A percentile compares a stretch with the other conserved stretches of the same genome.
Evolutionary conservation across 1,140 invertebrate species (phyloP).

Genomic region (Leguminivora glycinivorella): DNA sequence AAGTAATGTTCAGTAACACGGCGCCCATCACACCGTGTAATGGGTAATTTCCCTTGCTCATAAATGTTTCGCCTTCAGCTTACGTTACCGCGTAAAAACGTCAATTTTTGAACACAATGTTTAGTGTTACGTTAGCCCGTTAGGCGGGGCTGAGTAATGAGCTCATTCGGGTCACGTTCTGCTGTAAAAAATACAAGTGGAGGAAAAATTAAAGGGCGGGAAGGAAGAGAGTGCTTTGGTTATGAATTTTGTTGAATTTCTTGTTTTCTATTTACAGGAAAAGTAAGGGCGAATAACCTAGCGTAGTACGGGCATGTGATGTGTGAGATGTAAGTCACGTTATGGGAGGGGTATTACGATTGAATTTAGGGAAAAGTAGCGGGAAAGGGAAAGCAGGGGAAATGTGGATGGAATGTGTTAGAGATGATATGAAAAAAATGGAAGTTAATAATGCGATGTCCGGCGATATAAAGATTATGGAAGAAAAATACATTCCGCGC

Average conservation of each 20-base stretch:
- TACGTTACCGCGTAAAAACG: slow-evolving; percentile 21
- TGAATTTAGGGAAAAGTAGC: too few species aligned
- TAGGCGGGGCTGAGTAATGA: slow-evolving; percentile 19
- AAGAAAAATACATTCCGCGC: too few species aligned
- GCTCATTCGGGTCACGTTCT: slow-evolving; percentile 22
- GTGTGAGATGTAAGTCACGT: too few species aligned
- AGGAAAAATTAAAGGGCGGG: neutral
- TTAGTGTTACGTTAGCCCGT: slow-evolving; percentile 5
- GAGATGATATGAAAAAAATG: too few species aligned
- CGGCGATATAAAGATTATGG: too few species aligned
- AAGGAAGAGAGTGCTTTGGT: neutral
- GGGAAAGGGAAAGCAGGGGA: too few species aligned
- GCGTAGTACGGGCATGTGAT: too few species aligned
- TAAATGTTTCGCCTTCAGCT: slow-evolving; percentile 20
- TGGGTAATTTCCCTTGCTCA: slow-evolving; percentile 22
- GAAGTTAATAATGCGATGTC: too few species aligned
- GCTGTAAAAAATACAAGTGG: slow-evolving; percentile 5
- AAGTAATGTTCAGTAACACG: slow-evolving; percentile 22
- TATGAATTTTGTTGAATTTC: neutral
- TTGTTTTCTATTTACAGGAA: neutral
- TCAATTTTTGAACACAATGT: slow-evolving; percentile 28
- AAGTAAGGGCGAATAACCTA: too few species aligned
- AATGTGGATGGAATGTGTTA: too few species aligned
- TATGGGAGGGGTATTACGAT: too few species aligned
- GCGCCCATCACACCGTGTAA: slow-evolving; percentile 21